A percentile compares a stretch with the other conserved stretches of the same genome.
These are phyloP conservation scores for Amphiprion clarkii DNA, from an alignment of 2,797 vertebrate species.

Conservation along the genomic window DNA sequence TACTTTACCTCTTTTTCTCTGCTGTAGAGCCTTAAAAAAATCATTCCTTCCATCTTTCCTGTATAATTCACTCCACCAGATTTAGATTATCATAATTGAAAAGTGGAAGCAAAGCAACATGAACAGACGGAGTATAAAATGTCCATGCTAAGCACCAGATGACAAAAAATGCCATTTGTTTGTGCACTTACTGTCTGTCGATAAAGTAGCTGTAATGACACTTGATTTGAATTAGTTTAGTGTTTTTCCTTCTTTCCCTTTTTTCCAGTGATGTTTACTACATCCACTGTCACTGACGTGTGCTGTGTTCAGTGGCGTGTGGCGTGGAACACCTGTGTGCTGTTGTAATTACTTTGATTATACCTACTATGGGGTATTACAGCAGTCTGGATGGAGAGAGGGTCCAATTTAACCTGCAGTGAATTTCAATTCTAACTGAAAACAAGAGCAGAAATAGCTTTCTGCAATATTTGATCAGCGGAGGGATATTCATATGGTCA, in stretches of 20 bases:
- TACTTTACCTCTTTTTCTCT: conserved; percentile 11
- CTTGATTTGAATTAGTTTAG: conserved; percentile 73
- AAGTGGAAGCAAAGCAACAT: conserved; percentile 71
- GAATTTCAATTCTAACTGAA: conserved; percentile 72
- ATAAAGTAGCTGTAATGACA: conserved; percentile 77
- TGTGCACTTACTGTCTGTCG: conserved; percentile 64
- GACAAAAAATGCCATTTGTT: conserved; percentile 66
- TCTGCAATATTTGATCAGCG: conserved; percentile 67
- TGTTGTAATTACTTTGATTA: conserved; percentile 85
- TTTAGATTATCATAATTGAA: conserved; percentile 76
- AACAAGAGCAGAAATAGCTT: conserved; percentile 49
- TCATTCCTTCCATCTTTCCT: conserved; percentile 30
- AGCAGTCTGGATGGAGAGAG: conserved; percentile 62
- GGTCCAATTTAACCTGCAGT: conserved; percentile 68
- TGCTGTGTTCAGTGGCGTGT: conserved; percentile 62
- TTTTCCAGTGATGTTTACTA: conserved; percentile 51
- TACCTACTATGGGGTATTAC: conserved; percentile 73
- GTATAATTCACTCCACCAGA: conserved; percentile 67
- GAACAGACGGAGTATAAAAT: conserved; percentile 72
- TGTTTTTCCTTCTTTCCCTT: conserved; percentile 15
- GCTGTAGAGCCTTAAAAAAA: conserved; percentile 57
- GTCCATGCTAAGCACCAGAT: conserved; percentile 68
- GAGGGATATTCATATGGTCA: conserved; percentile 58
- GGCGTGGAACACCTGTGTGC: conserved; percentile 77
- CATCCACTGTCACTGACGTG: conserved; percentile 62